Evolutionary conservation across 2,888 invertebrate genomes (phyloP), one percentile per base, ranked within the genome.

Genomic region (Gymnoscelis rufifasciata): DNA sequence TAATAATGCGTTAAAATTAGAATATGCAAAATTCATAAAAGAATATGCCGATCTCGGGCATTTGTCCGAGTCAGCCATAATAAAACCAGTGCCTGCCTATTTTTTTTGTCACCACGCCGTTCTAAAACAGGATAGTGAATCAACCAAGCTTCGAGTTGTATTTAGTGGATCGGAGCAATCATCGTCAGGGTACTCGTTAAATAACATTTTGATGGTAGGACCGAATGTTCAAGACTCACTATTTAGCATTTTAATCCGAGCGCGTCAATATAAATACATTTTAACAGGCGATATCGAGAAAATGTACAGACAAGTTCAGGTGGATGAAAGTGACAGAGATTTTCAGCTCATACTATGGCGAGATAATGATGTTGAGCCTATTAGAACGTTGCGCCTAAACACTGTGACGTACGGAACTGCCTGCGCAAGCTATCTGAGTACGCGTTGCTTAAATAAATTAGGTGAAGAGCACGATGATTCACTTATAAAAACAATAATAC

Each of bases 91-190:
- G 5, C 15, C 26, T 23, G 39, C 36, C 2, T 61, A 60, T 41
- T 59, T 53, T 39, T 42, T 66, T 38, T 60, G 60, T 5, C 62
- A 62, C 38, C 62, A 62, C 30, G 55, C 53, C 1, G 59, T 62
- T 0, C 26, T 56, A 3, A 48, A 55, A 5, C 53, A 57, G 7
- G 35, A 48, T 3, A 54, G 59, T 30, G 30, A 37, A 2, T 60
- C 60, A 1, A 64, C 64, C 0, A 62, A 61, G 36, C 43, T 64
- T 1, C 51, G 61, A 4, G 47, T 49, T 1, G 64, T 66, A 3
- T 63, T 60, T 28, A 59, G 62, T 35, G 61, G 54, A 0, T 57
- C 59, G 7, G 44, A 47, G 1, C 29, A 35, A 11, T 38, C 51
- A 3, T 30, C 29, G 11, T 35, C 41, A 8, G 52, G 47, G 2